These are phyloP conservation scores for Caenorhabditis briggsae DNA, from an alignment of 1,140 invertebrate species.

Conservation along the genomic window DNA sequence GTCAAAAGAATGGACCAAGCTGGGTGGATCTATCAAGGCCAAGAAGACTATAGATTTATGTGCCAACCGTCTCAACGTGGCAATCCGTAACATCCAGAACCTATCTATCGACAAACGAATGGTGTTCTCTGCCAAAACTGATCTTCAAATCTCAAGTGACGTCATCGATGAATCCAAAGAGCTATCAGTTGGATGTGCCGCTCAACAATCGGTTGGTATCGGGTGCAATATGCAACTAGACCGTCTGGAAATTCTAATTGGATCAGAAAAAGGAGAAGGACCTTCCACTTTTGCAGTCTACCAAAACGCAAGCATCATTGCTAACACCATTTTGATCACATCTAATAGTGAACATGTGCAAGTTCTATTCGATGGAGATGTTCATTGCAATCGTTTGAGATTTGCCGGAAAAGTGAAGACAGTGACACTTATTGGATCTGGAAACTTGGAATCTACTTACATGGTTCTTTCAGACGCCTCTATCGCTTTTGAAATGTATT, in stretches of 20 bases:
- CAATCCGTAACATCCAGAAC: constrained; percentile 18
- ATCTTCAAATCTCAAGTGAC: constrained; percentile 51
- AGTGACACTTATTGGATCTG: constrained; percentile 4
- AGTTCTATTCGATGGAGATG: constrained; percentile 30
- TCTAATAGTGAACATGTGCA: constrained; percentile 12
- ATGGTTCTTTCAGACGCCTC: constrained; percentile 32
- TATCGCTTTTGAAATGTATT: constrained; percentile 28
- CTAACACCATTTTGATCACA: constrained; percentile 3
- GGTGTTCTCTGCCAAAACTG: constrained; percentile 54
- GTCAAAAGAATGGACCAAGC: constrained; percentile 53
- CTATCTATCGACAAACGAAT: constrained; percentile 50
- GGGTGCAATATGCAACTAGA: constrained; percentile 43
- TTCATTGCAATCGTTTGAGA: constrained; percentile 25
- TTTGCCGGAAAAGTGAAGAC: constrained; percentile 38
- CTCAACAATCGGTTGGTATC: constrained; percentile 40
- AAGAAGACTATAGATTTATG: constrained; percentile 48
- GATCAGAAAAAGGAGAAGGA: background rate
- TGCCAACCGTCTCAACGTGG: constrained; percentile 52
- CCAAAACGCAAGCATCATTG: background rate
- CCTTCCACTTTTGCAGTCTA: constrained; percentile 21
- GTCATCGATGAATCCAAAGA: constrained; percentile 53
- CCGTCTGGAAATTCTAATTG: constrained; percentile 35
- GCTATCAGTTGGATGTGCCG: constrained; percentile 45
- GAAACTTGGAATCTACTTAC: constrained; percentile 28
- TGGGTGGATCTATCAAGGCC: constrained; percentile 51